These are phyloP conservation scores for Leptatherina wallacei DNA, from an alignment of 2,797 vertebrate genomes.

Conservation along the genomic window DNA sequence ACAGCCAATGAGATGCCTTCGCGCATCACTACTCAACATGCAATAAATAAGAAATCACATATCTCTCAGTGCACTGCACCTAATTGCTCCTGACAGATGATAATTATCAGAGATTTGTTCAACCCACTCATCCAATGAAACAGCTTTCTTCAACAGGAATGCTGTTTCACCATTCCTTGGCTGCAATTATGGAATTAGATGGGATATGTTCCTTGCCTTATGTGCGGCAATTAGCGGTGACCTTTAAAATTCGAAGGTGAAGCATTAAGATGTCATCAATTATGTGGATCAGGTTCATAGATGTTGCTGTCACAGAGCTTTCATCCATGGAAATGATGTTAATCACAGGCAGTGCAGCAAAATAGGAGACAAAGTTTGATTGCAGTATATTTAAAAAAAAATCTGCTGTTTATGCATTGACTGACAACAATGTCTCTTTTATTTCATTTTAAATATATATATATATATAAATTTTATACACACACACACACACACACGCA, in stretches of 20 bases:
- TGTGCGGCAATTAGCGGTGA: constrained; percentile 74
- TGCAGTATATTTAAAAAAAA: constrained; percentile 6
- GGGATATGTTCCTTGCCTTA: constrained; percentile 75
- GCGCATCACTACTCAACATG: constrained; percentile 50
- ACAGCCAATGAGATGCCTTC: constrained; percentile 58
- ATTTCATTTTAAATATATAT: too few relatives aligned
- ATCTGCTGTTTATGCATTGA: constrained; percentile 1
- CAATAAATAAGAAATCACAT: constrained; percentile 58
- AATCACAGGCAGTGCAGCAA: constrained; percentile 49
- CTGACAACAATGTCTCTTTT: background rate
- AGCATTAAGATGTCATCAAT: constrained; percentile 81
- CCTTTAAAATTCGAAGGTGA: constrained; percentile 81
- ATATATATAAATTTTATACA: too few relatives aligned
- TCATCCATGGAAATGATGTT: constrained; percentile 61
- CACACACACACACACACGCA: too few relatives aligned
- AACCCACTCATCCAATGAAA: constrained; percentile 71
- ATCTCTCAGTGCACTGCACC: constrained; percentile 67
- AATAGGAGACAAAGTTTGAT: constrained; percentile 33
- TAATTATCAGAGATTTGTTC: constrained; percentile 78
- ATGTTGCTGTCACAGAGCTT: constrained; percentile 70
- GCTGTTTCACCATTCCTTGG: constrained; percentile 49
- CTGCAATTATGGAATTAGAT: constrained; percentile 80
- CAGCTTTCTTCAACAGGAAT: constrained; percentile 37
- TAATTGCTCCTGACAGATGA: constrained; percentile 81
- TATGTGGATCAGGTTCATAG: constrained; percentile 69